Evolutionary conservation across 2,113 vertebrate genomes (phyloP).

Genomic region (Gyps fulvus): DNA sequence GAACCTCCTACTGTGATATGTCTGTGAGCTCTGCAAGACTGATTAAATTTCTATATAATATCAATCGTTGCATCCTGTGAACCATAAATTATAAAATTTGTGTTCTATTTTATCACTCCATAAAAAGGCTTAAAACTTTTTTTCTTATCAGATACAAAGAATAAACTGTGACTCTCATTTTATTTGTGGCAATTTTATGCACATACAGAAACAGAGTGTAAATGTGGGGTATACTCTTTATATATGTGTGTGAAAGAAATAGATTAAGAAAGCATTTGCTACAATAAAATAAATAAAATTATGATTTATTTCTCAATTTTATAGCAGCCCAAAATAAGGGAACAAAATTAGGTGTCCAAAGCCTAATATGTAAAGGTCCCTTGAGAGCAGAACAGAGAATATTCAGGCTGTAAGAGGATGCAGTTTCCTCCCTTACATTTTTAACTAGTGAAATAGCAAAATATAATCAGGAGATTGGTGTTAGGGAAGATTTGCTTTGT

Average conservation of each 20-base stretch:
- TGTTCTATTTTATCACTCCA: slow-evolving; percentile 70
- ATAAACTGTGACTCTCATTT: slow-evolving; percentile 33
- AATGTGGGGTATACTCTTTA: not conserved
- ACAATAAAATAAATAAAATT: not conserved
- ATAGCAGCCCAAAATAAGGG: not conserved
- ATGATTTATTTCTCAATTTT: slow-evolving; percentile 1
- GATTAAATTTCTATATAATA: slow-evolving; percentile 78
- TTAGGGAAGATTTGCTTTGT: slow-evolving; percentile 40
- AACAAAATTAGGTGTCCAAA: slow-evolving; percentile 13
- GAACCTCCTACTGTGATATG: slow-evolving; percentile 73
- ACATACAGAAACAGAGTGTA: not conserved
- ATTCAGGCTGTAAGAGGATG: not conserved
- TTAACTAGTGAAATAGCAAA: slow-evolving; percentile 24
- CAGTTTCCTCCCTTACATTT: slow-evolving; percentile 23
- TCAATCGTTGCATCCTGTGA: slow-evolving; percentile 71
- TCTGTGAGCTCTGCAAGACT: slow-evolving; percentile 70
- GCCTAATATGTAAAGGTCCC: not conserved
- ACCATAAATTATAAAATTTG: slow-evolving; percentile 78
- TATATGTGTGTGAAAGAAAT: not conserved
- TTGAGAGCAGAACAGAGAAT: not conserved
- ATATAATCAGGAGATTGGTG: slow-evolving; percentile 40
- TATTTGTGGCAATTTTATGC: slow-evolving; percentile 45
- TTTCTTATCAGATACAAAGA: not conserved
- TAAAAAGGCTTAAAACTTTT: slow-evolving; percentile 66
- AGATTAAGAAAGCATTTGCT: not conserved